These are phyloP conservation scores for Catamblyrhynchus diadema DNA, from an alignment of 2,797 vertebrate species.

Conservation along the genomic window DNA sequence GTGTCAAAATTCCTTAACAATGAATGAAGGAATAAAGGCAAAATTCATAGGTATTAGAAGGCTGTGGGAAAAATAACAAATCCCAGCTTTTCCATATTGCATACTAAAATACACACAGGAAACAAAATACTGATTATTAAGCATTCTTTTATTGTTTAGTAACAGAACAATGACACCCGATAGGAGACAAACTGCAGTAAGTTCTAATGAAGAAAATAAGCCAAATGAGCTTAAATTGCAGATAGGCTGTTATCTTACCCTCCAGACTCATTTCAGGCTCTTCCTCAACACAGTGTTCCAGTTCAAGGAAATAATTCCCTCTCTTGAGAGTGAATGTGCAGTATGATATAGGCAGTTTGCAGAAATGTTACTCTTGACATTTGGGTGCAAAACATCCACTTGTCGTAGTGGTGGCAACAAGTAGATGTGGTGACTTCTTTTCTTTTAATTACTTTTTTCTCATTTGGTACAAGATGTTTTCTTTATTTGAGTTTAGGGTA, in stretches of 20 bases:
- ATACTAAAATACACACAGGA: not conserved
- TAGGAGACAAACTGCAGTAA: not conserved
- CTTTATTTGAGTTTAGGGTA: not conserved
- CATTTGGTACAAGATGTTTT: not conserved
- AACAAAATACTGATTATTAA: not conserved
- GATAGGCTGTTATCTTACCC: not conserved
- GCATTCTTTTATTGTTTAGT: not conserved
- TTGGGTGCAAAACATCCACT: not conserved
- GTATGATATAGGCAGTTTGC: not conserved
- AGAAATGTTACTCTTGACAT: not conserved
- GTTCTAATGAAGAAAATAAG: conserved; percentile 27
- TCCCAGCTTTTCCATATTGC: not conserved
- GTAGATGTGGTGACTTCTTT: not conserved
- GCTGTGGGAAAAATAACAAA: not conserved
- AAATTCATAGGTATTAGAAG: not conserved
- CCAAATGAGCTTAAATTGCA: conserved; percentile 2
- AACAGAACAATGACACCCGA: conserved; percentile 15
- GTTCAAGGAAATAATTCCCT: not conserved
- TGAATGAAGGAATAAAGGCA: not conserved
- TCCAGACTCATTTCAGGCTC: not conserved
- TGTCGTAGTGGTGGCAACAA: not conserved
- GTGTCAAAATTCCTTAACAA: not conserved
- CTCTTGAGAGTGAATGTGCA: not conserved
- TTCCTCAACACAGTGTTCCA: not conserved
- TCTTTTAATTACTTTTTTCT: not conserved